A percentile compares a stretch with the other conserved stretches of the same genome.
phyloP scores from a whole-genome alignment of 1,140 invertebrate genomes.

The Procambarus virginalis region DNA sequence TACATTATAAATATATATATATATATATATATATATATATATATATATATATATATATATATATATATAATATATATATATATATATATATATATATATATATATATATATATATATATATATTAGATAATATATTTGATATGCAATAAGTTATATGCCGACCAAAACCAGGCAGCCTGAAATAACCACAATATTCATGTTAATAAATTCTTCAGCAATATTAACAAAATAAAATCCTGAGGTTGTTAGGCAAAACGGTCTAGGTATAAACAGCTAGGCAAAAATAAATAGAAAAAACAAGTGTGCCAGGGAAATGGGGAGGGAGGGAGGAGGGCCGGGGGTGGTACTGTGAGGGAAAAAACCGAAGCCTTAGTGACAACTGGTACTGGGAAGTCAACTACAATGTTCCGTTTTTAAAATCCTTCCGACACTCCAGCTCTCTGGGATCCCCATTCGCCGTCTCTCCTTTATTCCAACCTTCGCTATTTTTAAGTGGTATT shows the following conservation, averaged over 20 bases:
- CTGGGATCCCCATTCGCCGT: too few relatives aligned
- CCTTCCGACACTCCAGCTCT: background rate
- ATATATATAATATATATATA: background rate
- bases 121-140: background rate
- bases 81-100: background rate
- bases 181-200: too few relatives aligned
- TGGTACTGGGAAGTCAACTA: background rate
- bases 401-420: background rate
- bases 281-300: background rate
- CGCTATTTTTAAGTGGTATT: slow-evolving; percentile 7
- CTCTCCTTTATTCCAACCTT: background rate
- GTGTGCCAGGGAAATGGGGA: too few relatives aligned
- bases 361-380: background rate
- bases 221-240: background rate
- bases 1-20: background rate
- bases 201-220: too few relatives aligned
- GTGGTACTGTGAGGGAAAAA: background rate
- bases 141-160: background rate
- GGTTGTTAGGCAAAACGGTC: too few relatives aligned
- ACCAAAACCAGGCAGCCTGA: too few relatives aligned
- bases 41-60: background rate
- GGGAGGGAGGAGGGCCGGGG: too few relatives aligned
- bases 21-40: background rate
- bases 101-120: background rate
- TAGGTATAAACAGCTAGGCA: background rate